phyloP scores from a whole-genome alignment of 2,113 vertebrate genomes.

The Notothenia rossii region DNA sequence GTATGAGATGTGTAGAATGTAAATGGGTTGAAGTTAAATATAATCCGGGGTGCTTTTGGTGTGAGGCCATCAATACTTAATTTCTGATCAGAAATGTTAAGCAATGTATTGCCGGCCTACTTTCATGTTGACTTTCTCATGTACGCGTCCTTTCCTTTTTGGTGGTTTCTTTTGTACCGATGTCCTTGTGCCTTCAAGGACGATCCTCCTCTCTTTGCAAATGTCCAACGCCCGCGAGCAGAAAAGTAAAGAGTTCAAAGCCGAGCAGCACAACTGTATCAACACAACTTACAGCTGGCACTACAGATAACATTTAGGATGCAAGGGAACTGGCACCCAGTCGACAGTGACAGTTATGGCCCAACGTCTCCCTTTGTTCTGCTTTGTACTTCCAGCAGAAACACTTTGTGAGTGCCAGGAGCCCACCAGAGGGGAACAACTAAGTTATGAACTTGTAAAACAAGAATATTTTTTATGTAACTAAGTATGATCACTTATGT shows the following conservation, averaged over 20 bases:
- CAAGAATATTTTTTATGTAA: too few relatives aligned
- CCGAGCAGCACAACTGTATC: slow-evolving; percentile 62
- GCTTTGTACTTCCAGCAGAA: slow-evolving; percentile 51
- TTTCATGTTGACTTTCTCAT: not conserved
- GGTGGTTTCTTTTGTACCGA: not conserved
- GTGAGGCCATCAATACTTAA: not conserved
- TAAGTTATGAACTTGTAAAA: slow-evolving; percentile 14
- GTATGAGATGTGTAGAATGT: too few relatives aligned
- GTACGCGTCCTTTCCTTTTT: slow-evolving; percentile 1
- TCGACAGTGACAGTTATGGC: slow-evolving; percentile 57
- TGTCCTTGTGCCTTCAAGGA: slow-evolving; percentile 45
- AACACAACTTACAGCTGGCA: slow-evolving; percentile 66
- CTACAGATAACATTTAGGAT: slow-evolving; percentile 67
- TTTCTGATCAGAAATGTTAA: not conserved
- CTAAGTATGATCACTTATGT: too few relatives aligned
- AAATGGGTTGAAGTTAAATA: too few relatives aligned
- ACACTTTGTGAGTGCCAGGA: slow-evolving; percentile 26
- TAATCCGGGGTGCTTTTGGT: too few relatives aligned
- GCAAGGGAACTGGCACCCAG: slow-evolving; percentile 63
- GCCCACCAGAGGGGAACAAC: slow-evolving; percentile 21
- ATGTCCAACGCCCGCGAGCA: slow-evolving; percentile 58
- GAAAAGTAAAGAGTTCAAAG: slow-evolving; percentile 70
- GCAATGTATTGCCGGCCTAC: not conserved
- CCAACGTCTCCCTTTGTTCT: slow-evolving; percentile 52
- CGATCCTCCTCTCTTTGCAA: slow-evolving; percentile 23